Percentiles rank a stretch among this genome's conserved stretches.
phyloP scores from a whole-genome alignment of 2,888 invertebrate genomes.

The Tyria jacobaeae region DNA sequence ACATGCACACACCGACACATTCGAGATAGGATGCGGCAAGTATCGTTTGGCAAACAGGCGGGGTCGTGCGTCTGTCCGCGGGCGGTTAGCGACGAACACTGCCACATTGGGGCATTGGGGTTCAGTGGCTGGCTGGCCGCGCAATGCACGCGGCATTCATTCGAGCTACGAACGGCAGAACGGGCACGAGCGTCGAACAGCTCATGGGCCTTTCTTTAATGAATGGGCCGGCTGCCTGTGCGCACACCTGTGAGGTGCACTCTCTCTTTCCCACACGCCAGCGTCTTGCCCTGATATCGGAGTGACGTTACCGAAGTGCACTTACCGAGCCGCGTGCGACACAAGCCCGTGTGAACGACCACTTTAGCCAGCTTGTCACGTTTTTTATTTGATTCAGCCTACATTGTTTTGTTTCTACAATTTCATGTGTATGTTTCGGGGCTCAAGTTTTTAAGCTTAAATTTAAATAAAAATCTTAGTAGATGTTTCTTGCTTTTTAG shows the following conservation, averaged over 20 bases:
- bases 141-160: conserved; percentile 59
- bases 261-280: conserved; percentile 76
- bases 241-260: conserved; percentile 80
- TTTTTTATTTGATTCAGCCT: conserved; percentile 14
- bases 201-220: too few relatives aligned
- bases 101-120: conserved; percentile 57
- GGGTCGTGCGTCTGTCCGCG: conserved; percentile 72
- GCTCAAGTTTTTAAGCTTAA: too few relatives aligned
- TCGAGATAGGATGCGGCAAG: conserved; percentile 57
- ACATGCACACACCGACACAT: conserved; percentile 77
- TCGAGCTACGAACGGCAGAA: conserved; percentile 58
- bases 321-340: conserved; percentile 29
- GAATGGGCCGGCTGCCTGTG: conserved; percentile 66
- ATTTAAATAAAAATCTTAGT: not conserved
- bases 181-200: conserved; percentile 76
- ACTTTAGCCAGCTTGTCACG: conserved; percentile 4
- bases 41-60: conserved; percentile 59
- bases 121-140: conserved; percentile 60
- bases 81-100: conserved; percentile 76
- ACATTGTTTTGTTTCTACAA: not conserved
- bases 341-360: conserved; percentile 56
- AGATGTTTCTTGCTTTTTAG: not conserved
- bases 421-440: conserved; percentile 1
- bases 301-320: conserved; percentile 59
- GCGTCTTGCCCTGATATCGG: conserved; percentile 68